phyloP scores from a whole-genome alignment of 2,797 vertebrate species.

The Melanotaenia maccullochi region DNA sequence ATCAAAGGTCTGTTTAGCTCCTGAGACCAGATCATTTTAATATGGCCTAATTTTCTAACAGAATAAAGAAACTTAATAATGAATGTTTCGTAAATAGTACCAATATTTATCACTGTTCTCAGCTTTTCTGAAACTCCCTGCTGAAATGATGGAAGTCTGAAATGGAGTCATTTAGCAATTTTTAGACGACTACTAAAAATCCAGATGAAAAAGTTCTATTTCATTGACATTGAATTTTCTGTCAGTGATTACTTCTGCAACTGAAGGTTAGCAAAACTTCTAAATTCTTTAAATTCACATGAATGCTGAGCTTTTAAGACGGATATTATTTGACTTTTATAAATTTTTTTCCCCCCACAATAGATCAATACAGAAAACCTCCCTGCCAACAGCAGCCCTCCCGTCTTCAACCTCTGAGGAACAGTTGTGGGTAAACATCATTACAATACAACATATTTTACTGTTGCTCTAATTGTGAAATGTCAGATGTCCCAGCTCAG shows the following conservation, averaged over 20 bases:
- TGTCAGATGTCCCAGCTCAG: constrained; percentile 76
- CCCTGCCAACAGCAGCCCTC: constrained; percentile 59
- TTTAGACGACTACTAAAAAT: constrained; percentile 12
- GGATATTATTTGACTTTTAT: constrained; percentile 57
- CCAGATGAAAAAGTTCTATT: background rate
- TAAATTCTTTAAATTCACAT: constrained; percentile 44
- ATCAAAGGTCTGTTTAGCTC: constrained; percentile 72
- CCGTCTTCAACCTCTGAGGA: constrained; percentile 46
- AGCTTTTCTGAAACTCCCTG: constrained; percentile 14
- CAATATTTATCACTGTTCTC: constrained; percentile 46
- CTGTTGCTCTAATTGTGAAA: constrained; percentile 79
- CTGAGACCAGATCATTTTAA: constrained; percentile 65
- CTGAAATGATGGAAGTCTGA: constrained; percentile 7
- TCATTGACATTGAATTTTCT: background rate
- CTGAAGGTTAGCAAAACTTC: background rate
- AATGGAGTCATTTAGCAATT: constrained; percentile 1
- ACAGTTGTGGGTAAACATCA: constrained; percentile 86
- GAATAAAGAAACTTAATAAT: constrained; percentile 59
- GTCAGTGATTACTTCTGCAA: constrained; percentile 6
- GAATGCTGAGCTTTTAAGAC: constrained; percentile 59
- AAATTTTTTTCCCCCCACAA: background rate
- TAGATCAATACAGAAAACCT: constrained; percentile 76
- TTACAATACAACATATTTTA: constrained; percentile 81
- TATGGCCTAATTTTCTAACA: constrained; percentile 63
- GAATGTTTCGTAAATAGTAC: constrained; percentile 62